Evolutionary conservation across 2,888 invertebrate genomes (phyloP).

Genomic region (Ennomos erosarius): DNA sequence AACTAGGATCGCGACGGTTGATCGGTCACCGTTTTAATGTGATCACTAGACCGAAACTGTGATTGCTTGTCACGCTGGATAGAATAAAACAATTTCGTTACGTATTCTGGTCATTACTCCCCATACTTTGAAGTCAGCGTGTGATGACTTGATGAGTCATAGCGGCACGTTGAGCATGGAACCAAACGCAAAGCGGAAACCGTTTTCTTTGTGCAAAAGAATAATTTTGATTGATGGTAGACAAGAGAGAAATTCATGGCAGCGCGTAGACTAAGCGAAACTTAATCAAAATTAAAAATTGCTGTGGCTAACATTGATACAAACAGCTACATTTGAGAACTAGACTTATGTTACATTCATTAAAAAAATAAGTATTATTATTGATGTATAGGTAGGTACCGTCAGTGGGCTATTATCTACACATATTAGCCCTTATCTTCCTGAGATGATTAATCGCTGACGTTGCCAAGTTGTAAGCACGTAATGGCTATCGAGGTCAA

Average conservation of each 20-base stretch:
- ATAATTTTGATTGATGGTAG: conserved; percentile 20
- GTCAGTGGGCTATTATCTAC: too few relatives aligned
- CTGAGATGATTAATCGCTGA: neutral
- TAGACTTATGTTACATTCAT: too few relatives aligned
- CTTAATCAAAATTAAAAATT: neutral
- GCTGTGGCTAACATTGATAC: neutral
- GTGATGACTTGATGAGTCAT: conserved; percentile 31
- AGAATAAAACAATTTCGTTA: conserved; percentile 52
- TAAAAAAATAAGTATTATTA: too few relatives aligned
- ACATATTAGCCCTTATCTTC: too few relatives aligned
- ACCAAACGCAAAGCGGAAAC: conserved; percentile 25
- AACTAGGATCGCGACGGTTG: conserved; percentile 37
- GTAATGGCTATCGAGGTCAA: conserved; percentile 20
- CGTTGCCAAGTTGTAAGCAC: conserved; percentile 7
- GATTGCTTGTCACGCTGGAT: conserved; percentile 47
- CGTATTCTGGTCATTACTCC: conserved; percentile 50
- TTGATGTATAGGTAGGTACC: too few relatives aligned
- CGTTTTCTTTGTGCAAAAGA: conserved; percentile 5
- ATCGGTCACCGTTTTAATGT: conserved; percentile 42
- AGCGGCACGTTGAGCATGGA: conserved; percentile 21
- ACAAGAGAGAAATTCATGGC: conserved; percentile 5
- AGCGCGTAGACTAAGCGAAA: neutral
- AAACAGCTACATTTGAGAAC: too few relatives aligned
- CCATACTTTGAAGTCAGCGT: conserved; percentile 21
- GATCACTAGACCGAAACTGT: conserved; percentile 52